Conservation (phyloP, 2,113 vertebrate genomes). For the Coptodon bakossiorum region DNA sequence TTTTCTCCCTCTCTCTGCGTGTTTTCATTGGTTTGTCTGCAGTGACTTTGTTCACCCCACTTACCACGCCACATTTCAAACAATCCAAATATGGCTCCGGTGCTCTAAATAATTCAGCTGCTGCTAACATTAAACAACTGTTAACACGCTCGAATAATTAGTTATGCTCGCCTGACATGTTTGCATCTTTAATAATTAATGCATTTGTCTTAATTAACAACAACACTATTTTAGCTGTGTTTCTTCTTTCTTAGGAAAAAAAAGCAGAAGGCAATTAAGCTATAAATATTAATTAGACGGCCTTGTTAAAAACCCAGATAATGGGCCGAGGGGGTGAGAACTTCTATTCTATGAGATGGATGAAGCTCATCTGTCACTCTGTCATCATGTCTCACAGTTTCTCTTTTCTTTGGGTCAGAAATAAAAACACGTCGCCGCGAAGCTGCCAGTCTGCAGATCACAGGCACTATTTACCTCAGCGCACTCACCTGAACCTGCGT, state of each 20-base stretch:
- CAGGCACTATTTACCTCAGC: background rate
- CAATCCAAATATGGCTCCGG: slow-evolving; percentile 85
- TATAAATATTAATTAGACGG: slow-evolving; percentile 97
- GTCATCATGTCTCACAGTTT: background rate
- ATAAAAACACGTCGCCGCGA: background rate
- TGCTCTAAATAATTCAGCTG: slow-evolving; percentile 98
- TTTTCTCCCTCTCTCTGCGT: background rate
- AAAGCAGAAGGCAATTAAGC: slow-evolving; percentile 89
- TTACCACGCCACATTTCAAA: slow-evolving; percentile 80
- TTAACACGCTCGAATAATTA: slow-evolving; percentile 99
- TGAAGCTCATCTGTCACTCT: background rate
- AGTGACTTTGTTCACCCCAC: slow-evolving; percentile 54
- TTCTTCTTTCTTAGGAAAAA: slow-evolving; percentile 81
- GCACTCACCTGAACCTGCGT: background rate
- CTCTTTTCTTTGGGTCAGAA: background rate
- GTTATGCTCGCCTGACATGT: slow-evolving; percentile 99
- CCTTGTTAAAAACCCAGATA: slow-evolving; percentile 89
- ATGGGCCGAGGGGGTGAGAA: slow-evolving; percentile 68
- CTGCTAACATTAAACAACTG: slow-evolving; percentile 99
- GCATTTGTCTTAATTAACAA: slow-evolving; percentile 99
- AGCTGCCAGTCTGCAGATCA: background rate
- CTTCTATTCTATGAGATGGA: slow-evolving; percentile 1
- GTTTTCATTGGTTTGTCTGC: background rate
- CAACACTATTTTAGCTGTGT: slow-evolving; percentile 89
- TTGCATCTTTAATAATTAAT: slow-evolving; percentile 99